phyloP scores from a whole-genome alignment of 2,113 vertebrate genomes.

The Eubucco bourcierii region DNA sequence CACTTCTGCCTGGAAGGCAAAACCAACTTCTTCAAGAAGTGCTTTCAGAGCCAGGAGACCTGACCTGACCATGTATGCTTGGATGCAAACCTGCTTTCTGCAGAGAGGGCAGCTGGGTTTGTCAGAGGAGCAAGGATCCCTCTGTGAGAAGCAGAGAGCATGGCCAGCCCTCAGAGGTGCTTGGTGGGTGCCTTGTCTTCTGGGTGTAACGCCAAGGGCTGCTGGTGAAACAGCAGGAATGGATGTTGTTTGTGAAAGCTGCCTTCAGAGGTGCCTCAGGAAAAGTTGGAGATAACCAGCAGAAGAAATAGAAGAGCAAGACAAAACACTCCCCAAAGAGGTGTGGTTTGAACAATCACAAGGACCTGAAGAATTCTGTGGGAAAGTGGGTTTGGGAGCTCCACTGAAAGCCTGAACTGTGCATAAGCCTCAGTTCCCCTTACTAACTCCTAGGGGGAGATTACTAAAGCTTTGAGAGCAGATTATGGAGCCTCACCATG shows the following conservation, averaged over 20 bases:
- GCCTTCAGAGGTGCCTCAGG: not conserved
- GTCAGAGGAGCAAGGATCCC: not conserved
- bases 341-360: not conserved
- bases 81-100: not conserved
- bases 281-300: not conserved
- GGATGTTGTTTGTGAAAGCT: not conserved
- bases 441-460: not conserved
- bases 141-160: not conserved
- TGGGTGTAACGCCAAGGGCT: not conserved
- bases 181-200: not conserved
- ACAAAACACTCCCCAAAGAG: not conserved
- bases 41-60: not conserved
- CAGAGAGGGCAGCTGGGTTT: accelerated
- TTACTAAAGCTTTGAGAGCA: not conserved
- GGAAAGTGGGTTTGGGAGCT: not conserved
- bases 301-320: not conserved
- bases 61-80: not conserved
- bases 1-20: too few species aligned
- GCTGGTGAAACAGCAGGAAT: not conserved
- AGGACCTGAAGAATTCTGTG: not conserved
- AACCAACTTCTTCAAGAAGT: too few species aligned
- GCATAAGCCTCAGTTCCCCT: not conserved
- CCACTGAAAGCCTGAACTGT: not conserved
- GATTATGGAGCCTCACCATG: not conserved
- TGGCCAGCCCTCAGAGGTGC: not conserved